Conservation (phyloP, 2,113 vertebrate species). For the Scartelaos histophorus region DNA sequence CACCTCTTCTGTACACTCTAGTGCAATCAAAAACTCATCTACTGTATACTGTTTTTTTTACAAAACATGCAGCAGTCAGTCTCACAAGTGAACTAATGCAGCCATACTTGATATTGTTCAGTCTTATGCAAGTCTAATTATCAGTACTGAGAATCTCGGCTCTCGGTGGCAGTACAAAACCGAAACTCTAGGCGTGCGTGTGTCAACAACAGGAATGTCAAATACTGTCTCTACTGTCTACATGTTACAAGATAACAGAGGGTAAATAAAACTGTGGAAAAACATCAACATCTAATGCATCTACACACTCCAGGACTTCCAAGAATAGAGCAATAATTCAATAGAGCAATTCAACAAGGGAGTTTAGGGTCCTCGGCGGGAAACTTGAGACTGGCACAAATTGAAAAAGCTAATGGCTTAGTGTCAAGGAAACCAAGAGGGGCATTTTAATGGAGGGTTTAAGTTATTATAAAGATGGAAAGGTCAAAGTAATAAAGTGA, state of each 20-base stretch:
- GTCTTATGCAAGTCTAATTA: slow-evolving; percentile 36
- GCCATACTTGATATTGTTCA: slow-evolving; percentile 10
- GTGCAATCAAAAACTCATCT: neutral
- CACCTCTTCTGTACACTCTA: neutral
- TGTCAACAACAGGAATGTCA: slow-evolving; percentile 41
- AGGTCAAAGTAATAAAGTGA: slow-evolving; percentile 37
- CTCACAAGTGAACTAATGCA: neutral
- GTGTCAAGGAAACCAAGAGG: slow-evolving; percentile 28
- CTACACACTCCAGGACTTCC: slow-evolving; percentile 7
- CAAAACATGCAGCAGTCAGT: neutral
- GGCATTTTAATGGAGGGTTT: slow-evolving; percentile 33
- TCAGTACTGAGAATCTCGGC: slow-evolving; percentile 54
- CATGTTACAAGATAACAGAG: slow-evolving; percentile 17
- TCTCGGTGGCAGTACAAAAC: slow-evolving; percentile 47
- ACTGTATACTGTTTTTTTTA: neutral
- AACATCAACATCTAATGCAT: neutral
- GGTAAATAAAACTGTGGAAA: neutral
- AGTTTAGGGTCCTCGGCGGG: neutral
- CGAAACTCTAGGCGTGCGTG: slow-evolving; percentile 51
- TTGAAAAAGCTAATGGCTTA: slow-evolving; percentile 29
- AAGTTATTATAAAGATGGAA: slow-evolving; percentile 35
- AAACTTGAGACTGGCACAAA: slow-evolving; percentile 37
- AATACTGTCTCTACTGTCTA: slow-evolving; percentile 39
- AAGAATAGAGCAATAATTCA: slow-evolving; percentile 21
- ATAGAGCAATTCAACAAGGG: slow-evolving; percentile 20